Base-by-base conservation (phyloP, 2,888 invertebrate genomes). In the Euphydryas editha region DNA sequence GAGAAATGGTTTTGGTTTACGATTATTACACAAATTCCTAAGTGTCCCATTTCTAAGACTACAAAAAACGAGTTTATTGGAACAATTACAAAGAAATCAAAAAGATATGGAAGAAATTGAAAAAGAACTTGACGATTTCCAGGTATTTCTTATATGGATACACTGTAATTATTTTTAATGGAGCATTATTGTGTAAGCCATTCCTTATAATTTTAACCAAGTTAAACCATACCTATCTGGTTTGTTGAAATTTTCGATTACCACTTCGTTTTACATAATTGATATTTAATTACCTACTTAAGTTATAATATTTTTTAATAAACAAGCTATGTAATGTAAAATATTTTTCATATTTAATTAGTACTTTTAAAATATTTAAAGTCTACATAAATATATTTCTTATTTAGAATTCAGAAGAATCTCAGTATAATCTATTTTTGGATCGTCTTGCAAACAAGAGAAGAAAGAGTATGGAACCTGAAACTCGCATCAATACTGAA, bases 1-100 rank as follows among this genome's bases (percentile, higher is more conserved):
- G 98, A 94, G 98, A 78, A 99, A 98, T 89, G 98, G 98, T 0
- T 99, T 98, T 87, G 99, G 99, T 4, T 90, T 99, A 63, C 96
- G 98, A 81, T 94, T 98, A 70, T 93, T 99, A 60, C 98, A 99
- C 91, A 98, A 98, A 88, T 99, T 99, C 90, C 96, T 99, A 82
- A 98, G 98, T 87, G 94, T 99, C 66, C 99, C 99, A 61, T 99
- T 99, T 85, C 93, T 99, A 60, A 96, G 97, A 81, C 92, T 99
- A 37, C 99, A 99, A 93, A 94, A 95, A 76, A 96, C 96, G 75
- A 97, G 97, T 17, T 88, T 98, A 54, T 81, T 97, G 55, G 95
- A 95, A 72, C 98, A 98, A 82, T 88, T 99, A 70, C 97, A 97
- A 81, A 95, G 96, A 21, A 99, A 99, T 84, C 94, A 95, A 78